A percentile compares a stretch with the other conserved stretches of the same genome.
phyloP scores from a whole-genome alignment of 2,888 invertebrate species.

The Allolobophora icterica region DNA sequence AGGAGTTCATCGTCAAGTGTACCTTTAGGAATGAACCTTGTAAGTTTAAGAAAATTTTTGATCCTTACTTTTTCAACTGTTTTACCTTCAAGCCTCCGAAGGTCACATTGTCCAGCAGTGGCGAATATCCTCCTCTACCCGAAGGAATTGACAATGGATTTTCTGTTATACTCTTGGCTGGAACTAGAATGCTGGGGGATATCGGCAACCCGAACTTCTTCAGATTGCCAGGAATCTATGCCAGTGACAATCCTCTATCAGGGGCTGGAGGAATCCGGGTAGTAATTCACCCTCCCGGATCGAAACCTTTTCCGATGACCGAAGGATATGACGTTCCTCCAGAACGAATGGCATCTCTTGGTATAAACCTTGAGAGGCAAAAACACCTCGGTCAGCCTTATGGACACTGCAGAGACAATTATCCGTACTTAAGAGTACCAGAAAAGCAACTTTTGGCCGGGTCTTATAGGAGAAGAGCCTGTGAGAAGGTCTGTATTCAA shows the following conservation, averaged over 20 bases:
- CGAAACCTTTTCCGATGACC: conserved; percentile 47
- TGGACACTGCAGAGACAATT: conserved; percentile 47
- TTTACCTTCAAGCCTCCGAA: conserved; percentile 48
- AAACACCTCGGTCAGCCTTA: conserved; percentile 45
- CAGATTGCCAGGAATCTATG: conserved; percentile 44
- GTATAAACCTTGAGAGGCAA: not conserved
- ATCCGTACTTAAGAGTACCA: not conserved
- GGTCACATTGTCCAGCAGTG: not conserved
- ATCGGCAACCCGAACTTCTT: conserved; percentile 42
- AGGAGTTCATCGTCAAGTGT: conserved; percentile 50
- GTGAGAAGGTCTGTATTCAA: not conserved
- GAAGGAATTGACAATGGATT: conserved; percentile 51
- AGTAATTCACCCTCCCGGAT: conserved; percentile 48
- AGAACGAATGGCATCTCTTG: not conserved
- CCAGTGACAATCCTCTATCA: conserved; percentile 42
- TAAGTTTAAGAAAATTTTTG: conserved; percentile 48
- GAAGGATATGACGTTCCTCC: conserved; percentile 49
- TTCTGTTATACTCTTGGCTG: conserved; percentile 48
- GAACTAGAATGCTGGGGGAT: conserved; percentile 44
- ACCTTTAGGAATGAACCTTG: conserved; percentile 48
- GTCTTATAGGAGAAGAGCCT: not conserved
- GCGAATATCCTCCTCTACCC: conserved; percentile 38
- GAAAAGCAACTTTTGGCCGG: not conserved
- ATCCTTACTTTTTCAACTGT: conserved; percentile 51
- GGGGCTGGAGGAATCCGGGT: conserved; percentile 46